These are phyloP conservation scores for Lepilemur ruficaudatus DNA, from an alignment of 2,797 vertebrate species.

Conservation along the genomic window DNA sequence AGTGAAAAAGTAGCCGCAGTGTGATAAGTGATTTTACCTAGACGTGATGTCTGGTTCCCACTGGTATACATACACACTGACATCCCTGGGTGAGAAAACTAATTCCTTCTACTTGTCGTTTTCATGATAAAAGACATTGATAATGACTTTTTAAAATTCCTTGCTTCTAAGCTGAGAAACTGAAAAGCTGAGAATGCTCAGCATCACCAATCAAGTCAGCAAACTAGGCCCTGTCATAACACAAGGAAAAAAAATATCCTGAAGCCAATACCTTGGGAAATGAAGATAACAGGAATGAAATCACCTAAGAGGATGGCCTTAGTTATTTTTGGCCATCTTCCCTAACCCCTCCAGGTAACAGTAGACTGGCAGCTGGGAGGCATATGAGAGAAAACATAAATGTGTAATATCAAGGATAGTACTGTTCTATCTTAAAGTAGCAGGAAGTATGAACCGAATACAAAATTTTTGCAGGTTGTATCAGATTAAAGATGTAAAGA, in stretches of 20 bases:
- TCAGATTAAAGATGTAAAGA: neutral
- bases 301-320: neutral
- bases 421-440: neutral
- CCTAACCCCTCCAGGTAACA: neutral
- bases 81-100: constrained; percentile 55
- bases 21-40: constrained; percentile 82
- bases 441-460: neutral
- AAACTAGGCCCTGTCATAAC: constrained; percentile 3
- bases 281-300: constrained; percentile 9
- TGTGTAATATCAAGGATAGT: neutral
- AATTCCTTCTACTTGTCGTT: constrained; percentile 57
- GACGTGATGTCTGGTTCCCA: constrained; percentile 84
- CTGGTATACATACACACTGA: constrained; percentile 85
- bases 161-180: constrained; percentile 41
- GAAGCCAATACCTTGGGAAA: constrained; percentile 18
- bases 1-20: constrained; percentile 82
- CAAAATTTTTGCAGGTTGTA: neutral
- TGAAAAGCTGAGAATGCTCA: constrained; percentile 34
- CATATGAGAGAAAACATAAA: neutral
- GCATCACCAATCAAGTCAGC: constrained; percentile 8
- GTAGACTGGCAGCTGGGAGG: neutral
- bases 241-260: neutral
- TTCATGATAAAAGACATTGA: constrained; percentile 20
- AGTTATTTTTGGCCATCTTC: neutral
- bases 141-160: constrained; percentile 17